Evolutionary conservation across 2,113 vertebrate genomes (phyloP), one percentile per base, ranked within the genome.

Genomic region (Ciconia maguari): DNA sequence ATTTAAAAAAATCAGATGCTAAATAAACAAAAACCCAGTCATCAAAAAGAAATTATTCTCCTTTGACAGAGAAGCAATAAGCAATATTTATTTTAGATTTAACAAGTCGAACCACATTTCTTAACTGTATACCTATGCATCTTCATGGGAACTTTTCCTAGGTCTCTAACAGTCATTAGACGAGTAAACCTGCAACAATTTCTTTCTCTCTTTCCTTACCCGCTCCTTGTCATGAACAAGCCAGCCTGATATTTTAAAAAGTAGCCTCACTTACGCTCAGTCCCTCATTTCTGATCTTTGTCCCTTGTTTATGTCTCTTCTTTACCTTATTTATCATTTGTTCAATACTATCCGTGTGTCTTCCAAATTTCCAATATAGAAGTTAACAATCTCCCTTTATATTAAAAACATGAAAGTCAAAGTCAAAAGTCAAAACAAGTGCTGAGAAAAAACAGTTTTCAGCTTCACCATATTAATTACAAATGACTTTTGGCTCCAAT

Each of bases 231-330:
- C 44, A 64, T 38, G 25, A 72, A 60, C 20, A 91, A 75, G 25
- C 1, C 3, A 3, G 81, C 8, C 16, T 62, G 60, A 55, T 26
- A 48, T 11, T 69, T 94, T 44, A 26, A 77, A 61, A 57, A 87
- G 41, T 42, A 80, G 6, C 1, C 1, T 71, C 7, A 24, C 20
- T 89, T 57, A 57, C 1, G 0, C 10, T 62, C 8, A 20, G 3
- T 36, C 29, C 22, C 22, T 80, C 38, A 44, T 87, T 89, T 89
- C 58, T 69, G 44, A 44, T 38, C 20, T 86, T 83, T 52, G 10
- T 41, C 18, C 6, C 17, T 64, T 72, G 8, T 60, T 92, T 46
- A 51, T 30, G 16, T 41, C 16, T 51, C 49, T 42, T 78, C 18
- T 72, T 61, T 72, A 79, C 6, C 0, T 60, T 76, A 68, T 29